Percentiles rank a stretch among this genome's conserved stretches.
Evolutionary conservation across 1,140 invertebrate genomes (phyloP).

Genomic region (Drosophila nannoptera): DNA sequence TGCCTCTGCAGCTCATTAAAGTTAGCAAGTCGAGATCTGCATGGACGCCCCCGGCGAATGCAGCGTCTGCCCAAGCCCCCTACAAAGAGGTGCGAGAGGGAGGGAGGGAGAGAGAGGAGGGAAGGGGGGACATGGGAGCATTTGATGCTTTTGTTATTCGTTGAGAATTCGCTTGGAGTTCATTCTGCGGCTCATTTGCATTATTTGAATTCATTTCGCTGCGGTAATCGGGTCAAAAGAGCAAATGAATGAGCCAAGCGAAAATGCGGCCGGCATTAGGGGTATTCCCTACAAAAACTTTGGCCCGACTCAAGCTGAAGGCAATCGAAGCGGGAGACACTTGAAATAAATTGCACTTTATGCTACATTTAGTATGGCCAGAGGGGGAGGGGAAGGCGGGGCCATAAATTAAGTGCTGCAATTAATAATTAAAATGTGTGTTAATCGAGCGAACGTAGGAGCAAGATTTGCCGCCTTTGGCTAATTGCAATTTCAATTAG

Average conservation of each 20-base stretch:
- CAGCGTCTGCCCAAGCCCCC: neutral
- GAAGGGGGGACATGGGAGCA: too few relatives aligned
- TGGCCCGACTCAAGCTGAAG: slow-evolving; percentile 32
- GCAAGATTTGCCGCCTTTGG: slow-evolving; percentile 16
- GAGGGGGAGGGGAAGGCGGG: slow-evolving; percentile 2
- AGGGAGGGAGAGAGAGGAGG: neutral
- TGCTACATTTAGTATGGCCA: slow-evolving; percentile 40
- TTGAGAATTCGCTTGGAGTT: slow-evolving; percentile 19
- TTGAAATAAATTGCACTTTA: slow-evolving; percentile 74
- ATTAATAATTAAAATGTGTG: slow-evolving; percentile 75
- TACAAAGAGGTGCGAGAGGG: too few relatives aligned
- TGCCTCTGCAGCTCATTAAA: neutral
- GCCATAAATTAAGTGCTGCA: slow-evolving; percentile 72
- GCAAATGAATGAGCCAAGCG: slow-evolving; percentile 37
- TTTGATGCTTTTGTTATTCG: slow-evolving; percentile 1
- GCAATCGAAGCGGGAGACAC: slow-evolving; percentile 40
- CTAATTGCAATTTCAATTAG: slow-evolving; percentile 73
- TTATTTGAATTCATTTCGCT: slow-evolving; percentile 68
- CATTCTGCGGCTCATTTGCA: slow-evolving; percentile 69
- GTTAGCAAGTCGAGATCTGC: too few relatives aligned
- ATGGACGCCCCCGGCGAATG: too few relatives aligned
- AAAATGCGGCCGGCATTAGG: slow-evolving; percentile 41
- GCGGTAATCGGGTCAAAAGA: slow-evolving; percentile 31
- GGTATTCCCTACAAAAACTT: slow-evolving; percentile 44
- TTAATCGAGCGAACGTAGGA: slow-evolving; percentile 58